Conservation (phyloP, 2,888 invertebrate species). For the Mamestra brassicae region DNA sequence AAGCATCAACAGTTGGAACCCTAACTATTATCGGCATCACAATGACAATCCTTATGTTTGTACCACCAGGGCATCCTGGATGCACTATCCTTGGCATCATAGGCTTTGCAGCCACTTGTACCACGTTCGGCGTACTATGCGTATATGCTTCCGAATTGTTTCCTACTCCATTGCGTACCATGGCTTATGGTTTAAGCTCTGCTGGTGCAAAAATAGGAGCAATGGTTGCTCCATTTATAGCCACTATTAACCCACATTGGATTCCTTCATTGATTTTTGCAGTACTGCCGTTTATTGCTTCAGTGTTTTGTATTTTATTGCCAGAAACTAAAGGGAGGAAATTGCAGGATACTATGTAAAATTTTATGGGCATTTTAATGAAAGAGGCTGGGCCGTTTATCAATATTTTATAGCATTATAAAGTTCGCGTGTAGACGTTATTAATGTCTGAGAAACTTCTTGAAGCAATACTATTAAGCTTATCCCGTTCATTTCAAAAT, state of each 20-base stretch:
- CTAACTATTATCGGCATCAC: slow-evolving; percentile 65
- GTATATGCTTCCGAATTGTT: slow-evolving; percentile 78
- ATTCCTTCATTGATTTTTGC: slow-evolving; percentile 76
- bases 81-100: slow-evolving; percentile 71
- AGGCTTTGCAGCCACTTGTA: slow-evolving; percentile 70
- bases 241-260: slow-evolving; percentile 75
- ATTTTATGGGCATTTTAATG: neutral
- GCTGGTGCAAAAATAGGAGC: slow-evolving; percentile 77
- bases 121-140: slow-evolving; percentile 70
- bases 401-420: slow-evolving; percentile 13
- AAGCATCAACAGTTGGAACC: slow-evolving; percentile 63
- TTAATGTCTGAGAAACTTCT: slow-evolving; percentile 25
- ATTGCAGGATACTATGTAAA: slow-evolving; percentile 69
- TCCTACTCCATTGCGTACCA: slow-evolving; percentile 78
- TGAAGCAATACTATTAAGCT: slow-evolving; percentile 23
- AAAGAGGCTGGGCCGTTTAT: neutral
- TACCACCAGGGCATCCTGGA: slow-evolving; percentile 70
- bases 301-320: slow-evolving; percentile 69
- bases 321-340: slow-evolving; percentile 78
- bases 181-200: slow-evolving; percentile 75
- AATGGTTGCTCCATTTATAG: slow-evolving; percentile 77
- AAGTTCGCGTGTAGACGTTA: slow-evolving; percentile 12
- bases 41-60: slow-evolving; percentile 72
- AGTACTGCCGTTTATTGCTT: slow-evolving; percentile 70
- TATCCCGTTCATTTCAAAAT: slow-evolving; percentile 39